phyloP scores from a whole-genome alignment of 2,888 invertebrate species.

The Tenthredo distinguenda region DNA sequence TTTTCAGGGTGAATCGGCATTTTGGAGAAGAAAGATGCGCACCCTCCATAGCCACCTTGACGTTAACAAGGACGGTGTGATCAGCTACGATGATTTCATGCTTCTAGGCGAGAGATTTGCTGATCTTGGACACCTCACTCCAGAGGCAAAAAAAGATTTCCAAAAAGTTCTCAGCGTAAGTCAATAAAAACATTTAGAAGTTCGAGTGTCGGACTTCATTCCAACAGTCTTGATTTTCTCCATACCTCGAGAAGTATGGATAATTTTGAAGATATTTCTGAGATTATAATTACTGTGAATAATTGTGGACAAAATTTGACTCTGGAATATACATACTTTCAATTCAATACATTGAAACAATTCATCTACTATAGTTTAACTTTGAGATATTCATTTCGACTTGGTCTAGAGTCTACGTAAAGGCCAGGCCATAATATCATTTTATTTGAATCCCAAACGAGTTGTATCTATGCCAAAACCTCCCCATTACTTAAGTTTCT shows the following conservation, averaged over 20 bases:
- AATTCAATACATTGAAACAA: not conserved
- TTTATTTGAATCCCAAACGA: not conserved
- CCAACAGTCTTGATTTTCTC: not conserved
- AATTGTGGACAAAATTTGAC: not conserved
- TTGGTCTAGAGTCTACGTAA: not conserved
- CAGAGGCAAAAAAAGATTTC: slow-evolving; percentile 85
- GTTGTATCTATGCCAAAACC: not conserved
- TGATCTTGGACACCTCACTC: slow-evolving; percentile 86
- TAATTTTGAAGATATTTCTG: not conserved
- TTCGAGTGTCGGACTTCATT: not conserved
- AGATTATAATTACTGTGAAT: not conserved
- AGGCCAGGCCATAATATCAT: not conserved
- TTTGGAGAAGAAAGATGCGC: slow-evolving; percentile 93
- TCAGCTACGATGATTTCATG: slow-evolving; percentile 90
- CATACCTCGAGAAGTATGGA: too few species aligned
- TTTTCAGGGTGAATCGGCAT: slow-evolving; percentile 81
- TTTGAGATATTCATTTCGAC: not conserved
- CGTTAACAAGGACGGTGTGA: slow-evolving; percentile 91
- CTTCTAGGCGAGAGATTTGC: slow-evolving; percentile 88
- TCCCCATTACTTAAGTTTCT: not conserved
- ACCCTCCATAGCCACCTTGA: slow-evolving; percentile 91
- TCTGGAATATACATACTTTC: not conserved
- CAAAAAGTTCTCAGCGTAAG: slow-evolving; percentile 85
- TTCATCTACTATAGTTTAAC: not conserved
- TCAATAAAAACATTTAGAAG: not conserved